A percentile compares a stretch with the other conserved stretches of the same genome.
Conservation (phyloP, 2,888 invertebrate species). For the Apoderus coryli region DNA sequence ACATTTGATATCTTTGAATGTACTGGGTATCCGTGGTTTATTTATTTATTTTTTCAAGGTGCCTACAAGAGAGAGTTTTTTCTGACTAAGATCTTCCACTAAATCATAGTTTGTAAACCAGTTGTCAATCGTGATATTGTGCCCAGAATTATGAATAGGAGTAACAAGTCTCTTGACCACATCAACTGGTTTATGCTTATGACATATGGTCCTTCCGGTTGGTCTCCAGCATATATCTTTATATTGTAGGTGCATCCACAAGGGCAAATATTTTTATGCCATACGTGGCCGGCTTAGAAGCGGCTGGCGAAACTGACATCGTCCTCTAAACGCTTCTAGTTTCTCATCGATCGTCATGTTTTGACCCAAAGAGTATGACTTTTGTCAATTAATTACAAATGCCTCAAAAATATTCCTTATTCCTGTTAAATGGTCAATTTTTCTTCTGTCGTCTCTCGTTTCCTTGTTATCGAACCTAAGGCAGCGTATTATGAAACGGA, state of each 20-base stretch:
- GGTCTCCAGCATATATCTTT: slow-evolving; percentile 13
- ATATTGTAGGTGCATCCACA: slow-evolving; percentile 12
- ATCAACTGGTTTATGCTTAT: slow-evolving; percentile 11
- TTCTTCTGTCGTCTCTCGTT: slow-evolving; percentile 6
- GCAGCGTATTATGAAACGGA: slow-evolving; percentile 10
- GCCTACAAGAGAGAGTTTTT: slow-evolving; percentile 2
- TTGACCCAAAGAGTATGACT: slow-evolving; percentile 8
- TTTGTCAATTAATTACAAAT: slow-evolving; percentile 9
- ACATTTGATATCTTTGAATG: slow-evolving; percentile 1
- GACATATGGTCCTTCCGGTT: slow-evolving; percentile 13
- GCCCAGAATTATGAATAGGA: slow-evolving; percentile 10
- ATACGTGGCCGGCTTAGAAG: slow-evolving; percentile 13
- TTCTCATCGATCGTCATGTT: slow-evolving; percentile 14
- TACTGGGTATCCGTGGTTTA: slow-evolving; percentile 1
- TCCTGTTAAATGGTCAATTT: slow-evolving; percentile 6
- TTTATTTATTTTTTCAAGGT: slow-evolving; percentile 3
- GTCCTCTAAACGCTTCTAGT: slow-evolving; percentile 13
- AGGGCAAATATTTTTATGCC: slow-evolving; percentile 14
- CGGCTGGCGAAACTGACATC: too few relatives aligned
- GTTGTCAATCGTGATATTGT: slow-evolving; percentile 15
- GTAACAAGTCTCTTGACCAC: slow-evolving; percentile 11
- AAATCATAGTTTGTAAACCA: slow-evolving; percentile 13
- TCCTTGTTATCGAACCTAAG: slow-evolving; percentile 9
- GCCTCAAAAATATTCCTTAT: slow-evolving; percentile 8
- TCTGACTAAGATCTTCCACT: slow-evolving; percentile 3